Base-by-base conservation (phyloP, 2,888 invertebrate genomes). In the Rhaphigaster nebulosa region DNA sequence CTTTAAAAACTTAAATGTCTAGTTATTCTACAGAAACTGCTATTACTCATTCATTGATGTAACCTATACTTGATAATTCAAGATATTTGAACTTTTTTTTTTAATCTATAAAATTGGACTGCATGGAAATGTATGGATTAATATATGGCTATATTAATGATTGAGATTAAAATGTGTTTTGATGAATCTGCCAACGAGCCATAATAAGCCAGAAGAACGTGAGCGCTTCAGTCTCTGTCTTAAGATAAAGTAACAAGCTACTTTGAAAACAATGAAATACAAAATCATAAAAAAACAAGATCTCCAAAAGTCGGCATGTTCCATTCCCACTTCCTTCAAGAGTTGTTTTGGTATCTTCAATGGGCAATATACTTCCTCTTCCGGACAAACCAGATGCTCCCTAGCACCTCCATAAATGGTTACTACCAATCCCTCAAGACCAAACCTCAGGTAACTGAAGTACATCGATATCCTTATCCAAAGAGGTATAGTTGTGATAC, bases 361-460 rank as follows among this genome's bases (percentile, higher is more conserved):
- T 34, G 94, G 93, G 92, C 94, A 94, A 92, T 93, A 94, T 15
- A 96, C 95, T 93, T 96, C 96, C 70, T 96, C 96, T 0, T 90
- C 87, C 3, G 93, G 93, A 94, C 99, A 99, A 92, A 96, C 95
- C 91, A 99, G 94, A 93, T 97, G 96, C 92, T 96, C 96, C 90
- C 99, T 95, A 92, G 96, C 96, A 93, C 96, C 96, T 38, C 98
- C 98, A 93, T 98, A 99, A n/a, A 98, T 97, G 8, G 98, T 96
- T 87, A 98, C 95, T 95, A 99, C 97, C 88, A 97, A 91, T 5
- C 98, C 98, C 94, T 99, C 98, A 94, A 98, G 98, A 56, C 98
- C 97, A 93, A 98, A 98, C 91, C 97, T 95, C 90, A 98, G 96
- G 94, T 98, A 99, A 93, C 98, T 98, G 52, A 96, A 95, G 92